These are phyloP conservation scores for Seriola dumerili DNA, from an alignment of 2,113 vertebrate genomes.

Conservation along the genomic window DNA sequence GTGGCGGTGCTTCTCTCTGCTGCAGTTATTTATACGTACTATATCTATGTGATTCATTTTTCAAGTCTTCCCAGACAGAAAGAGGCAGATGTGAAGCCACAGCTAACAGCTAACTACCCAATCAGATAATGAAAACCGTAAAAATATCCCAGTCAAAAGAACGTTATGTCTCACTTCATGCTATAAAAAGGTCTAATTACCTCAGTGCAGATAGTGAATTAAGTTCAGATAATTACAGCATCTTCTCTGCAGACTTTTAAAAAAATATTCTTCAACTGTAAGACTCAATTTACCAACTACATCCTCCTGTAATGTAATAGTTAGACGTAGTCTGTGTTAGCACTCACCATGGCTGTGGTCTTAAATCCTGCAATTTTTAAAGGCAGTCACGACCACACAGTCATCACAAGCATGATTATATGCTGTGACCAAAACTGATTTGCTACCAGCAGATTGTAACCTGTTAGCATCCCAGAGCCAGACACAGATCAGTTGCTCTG, in stretches of 20 bases:
- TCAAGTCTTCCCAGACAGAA: background rate
- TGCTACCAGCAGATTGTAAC: slow-evolving; percentile 8
- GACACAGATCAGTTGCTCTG: slow-evolving; percentile 3
- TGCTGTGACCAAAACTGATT: slow-evolving; percentile 15
- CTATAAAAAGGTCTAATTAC: background rate
- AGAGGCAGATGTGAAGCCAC: slow-evolving; percentile 26
- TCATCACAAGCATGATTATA: slow-evolving; percentile 27
- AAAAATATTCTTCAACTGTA: slow-evolving; percentile 7
- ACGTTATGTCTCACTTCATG: background rate
- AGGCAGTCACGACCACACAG: slow-evolving; percentile 10
- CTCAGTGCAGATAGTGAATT: background rate
- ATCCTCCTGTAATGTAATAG: background rate
- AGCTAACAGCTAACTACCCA: background rate
- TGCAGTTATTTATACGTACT: slow-evolving; percentile 47
- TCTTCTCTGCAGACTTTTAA: background rate
- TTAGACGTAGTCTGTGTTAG: background rate
- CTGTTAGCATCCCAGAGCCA: slow-evolving; percentile 1
- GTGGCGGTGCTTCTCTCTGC: slow-evolving; percentile 11
- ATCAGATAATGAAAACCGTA: background rate
- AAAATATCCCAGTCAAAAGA: background rate
- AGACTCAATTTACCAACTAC: background rate
- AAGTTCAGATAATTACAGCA: slow-evolving; percentile 9
- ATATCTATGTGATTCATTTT: slow-evolving; percentile 35
- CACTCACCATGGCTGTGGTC: background rate
- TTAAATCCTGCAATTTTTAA: slow-evolving; percentile 15